Evolutionary conservation across 1,140 invertebrate genomes (phyloP).

Genomic region (Polypedilum pembai): DNA sequence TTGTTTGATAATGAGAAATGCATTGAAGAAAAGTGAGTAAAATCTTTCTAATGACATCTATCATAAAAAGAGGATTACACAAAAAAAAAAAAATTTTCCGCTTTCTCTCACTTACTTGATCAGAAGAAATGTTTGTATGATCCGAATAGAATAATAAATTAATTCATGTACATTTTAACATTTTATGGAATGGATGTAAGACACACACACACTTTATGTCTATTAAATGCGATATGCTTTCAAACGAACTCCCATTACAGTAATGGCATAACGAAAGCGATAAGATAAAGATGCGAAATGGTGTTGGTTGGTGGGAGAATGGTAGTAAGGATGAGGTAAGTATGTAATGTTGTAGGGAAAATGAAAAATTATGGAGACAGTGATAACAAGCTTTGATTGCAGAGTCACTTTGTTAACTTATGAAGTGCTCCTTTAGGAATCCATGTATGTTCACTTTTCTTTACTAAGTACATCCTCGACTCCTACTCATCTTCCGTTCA

Average conservation of each 20-base stretch:
- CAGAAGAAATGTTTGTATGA: neutral
- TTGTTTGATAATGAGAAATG: no score
- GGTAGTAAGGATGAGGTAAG: neutral
- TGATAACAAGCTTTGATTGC: constrained; percentile 10
- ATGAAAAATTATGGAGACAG: constrained; percentile 12
- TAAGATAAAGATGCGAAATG: constrained; percentile 1
- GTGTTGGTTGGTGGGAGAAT: neutral
- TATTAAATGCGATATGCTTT: constrained; percentile 18
- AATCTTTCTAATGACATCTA: constrained; percentile 15
- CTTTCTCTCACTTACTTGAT: neutral
- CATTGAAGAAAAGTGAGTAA: neutral
- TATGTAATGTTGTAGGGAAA: neutral
- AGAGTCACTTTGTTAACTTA: constrained; percentile 1
- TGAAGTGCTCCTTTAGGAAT: constrained; percentile 10
- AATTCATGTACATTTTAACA: constrained; percentile 19
- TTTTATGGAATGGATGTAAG: constrained; percentile 12
- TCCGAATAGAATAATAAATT: constrained; percentile 6
- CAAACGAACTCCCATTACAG: constrained; percentile 16
- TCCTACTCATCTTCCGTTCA: neutral
- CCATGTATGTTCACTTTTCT: no score
- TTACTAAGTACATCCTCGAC: no score
- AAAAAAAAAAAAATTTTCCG: no score
- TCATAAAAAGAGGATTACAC: constrained; percentile 17
- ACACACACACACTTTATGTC: neutral
- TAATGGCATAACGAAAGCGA: neutral